Evolutionary conservation across 1,140 invertebrate genomes (phyloP).

Genomic region (Hetaerina americana): DNA sequence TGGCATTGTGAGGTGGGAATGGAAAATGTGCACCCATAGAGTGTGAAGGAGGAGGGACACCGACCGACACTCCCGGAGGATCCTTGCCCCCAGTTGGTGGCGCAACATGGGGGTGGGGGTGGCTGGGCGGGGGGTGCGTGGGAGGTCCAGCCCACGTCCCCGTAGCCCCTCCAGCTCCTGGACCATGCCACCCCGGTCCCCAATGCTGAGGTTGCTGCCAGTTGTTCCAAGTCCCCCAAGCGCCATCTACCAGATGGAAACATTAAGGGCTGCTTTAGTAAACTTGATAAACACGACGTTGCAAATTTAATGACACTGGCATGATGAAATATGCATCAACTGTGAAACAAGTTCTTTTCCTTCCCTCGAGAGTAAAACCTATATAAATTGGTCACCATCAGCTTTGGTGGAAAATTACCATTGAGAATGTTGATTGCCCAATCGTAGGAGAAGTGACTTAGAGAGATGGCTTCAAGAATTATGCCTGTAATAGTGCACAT

Average conservation of each 20-base stretch:
- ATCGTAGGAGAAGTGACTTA: too few species aligned
- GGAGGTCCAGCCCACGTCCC: constrained; percentile 12
- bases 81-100: neutral
- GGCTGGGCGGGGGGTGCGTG: neutral
- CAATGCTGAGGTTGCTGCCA: constrained; percentile 8
- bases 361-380: too few species aligned
- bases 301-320: too few species aligned
- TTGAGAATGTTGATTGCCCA: too few species aligned
- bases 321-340: too few species aligned
- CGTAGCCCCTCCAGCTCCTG: constrained; percentile 9
- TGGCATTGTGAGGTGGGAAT: neutral
- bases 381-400: too few species aligned
- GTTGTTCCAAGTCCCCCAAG: constrained; percentile 4
- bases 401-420: too few species aligned
- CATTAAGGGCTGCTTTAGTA: neutral
- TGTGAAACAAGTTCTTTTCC: too few species aligned
- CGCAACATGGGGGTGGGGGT: neutral
- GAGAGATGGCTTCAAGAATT: too few species aligned
- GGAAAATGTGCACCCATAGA: neutral
- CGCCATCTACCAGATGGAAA: neutral
- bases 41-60: neutral
- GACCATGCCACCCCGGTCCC: neutral
- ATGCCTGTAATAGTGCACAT: too few species aligned
- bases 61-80: neutral
- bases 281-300: too few species aligned